Evolutionary conservation across 2,888 invertebrate genomes (phyloP).

Genomic region (Callyntrura sp.): DNA sequence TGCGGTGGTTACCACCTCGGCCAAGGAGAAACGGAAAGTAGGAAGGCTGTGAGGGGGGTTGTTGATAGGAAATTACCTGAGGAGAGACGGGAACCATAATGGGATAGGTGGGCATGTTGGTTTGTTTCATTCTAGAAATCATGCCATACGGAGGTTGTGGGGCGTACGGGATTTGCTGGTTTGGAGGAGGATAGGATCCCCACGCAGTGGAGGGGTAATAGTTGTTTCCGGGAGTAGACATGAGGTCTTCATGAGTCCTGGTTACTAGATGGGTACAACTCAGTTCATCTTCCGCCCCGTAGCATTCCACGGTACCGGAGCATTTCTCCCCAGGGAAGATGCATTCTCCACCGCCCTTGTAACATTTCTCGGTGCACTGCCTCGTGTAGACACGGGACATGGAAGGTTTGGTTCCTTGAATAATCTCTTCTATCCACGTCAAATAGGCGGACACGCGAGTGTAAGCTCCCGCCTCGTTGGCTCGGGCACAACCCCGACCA

Average conservation of each 20-base stretch:
- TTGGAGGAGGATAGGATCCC: background rate
- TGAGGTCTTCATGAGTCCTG: background rate
- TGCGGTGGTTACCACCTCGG: background rate
- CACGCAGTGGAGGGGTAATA: background rate
- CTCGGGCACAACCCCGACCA: conserved; percentile 93
- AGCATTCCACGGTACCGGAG: conserved; percentile 88
- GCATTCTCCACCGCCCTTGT: conserved; percentile 87
- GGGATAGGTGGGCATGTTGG: background rate
- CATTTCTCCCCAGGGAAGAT: conserved; percentile 89
- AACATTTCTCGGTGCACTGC: conserved; percentile 65
- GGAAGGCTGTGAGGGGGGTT: background rate
- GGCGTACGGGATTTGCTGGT: conserved; percentile 6
- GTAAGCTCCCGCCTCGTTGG: conserved; percentile 89
- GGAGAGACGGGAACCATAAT: no score
- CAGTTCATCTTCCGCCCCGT: conserved; percentile 75
- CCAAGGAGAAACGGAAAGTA: background rate
- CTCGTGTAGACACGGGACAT: no score
- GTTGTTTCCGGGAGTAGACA: no score
- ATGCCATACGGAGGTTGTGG: background rate
- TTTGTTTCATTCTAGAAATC: background rate
- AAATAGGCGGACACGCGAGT: conserved; percentile 75
- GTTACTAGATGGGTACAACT: conserved; percentile 64
- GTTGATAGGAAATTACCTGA: background rate
- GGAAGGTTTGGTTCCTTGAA: no score
- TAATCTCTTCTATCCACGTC: conserved; percentile 66